Conservation (phyloP, 2,888 invertebrate genomes). For the Physocephala rufipes region DNA sequence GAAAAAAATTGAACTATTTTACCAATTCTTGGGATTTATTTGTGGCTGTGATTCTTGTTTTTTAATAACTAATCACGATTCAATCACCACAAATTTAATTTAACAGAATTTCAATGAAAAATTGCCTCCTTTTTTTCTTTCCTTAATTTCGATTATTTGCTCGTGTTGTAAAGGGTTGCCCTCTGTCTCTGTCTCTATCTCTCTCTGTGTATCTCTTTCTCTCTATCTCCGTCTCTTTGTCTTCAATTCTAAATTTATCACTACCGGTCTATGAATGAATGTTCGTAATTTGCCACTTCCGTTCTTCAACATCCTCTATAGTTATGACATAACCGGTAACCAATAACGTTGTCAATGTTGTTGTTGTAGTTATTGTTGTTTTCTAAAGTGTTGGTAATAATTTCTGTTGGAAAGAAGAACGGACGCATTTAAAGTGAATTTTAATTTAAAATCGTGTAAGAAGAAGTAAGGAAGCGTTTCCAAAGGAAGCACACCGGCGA, state of each 20-base stretch:
- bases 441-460: conserved; percentile 20
- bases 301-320: conserved; percentile 22
- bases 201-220: conserved; percentile 5
- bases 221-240: too few relatives aligned
- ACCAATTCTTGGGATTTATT: too few relatives aligned
- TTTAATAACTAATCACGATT: too few relatives aligned
- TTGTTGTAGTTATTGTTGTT: conserved; percentile 8
- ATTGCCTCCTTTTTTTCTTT: not conserved
- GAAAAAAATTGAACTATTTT: too few relatives aligned
- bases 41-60: too few relatives aligned
- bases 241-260: not conserved
- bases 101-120: too few relatives aligned
- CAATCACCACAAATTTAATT: too few relatives aligned
- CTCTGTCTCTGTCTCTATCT: too few relatives aligned
- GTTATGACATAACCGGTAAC: not conserved
- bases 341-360: not conserved
- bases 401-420: conserved; percentile 19
- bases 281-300: conserved; percentile 23
- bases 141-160: too few relatives aligned
- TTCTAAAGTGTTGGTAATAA: not conserved
- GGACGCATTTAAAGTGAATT: conserved; percentile 32
- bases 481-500: not conserved
- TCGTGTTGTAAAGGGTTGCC: too few relatives aligned
- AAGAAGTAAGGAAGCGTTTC: not conserved
- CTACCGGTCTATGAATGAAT: conserved; percentile 8